Evolutionary conservation across 2,888 invertebrate genomes (phyloP), one percentile per base, ranked within the genome.

Genomic region (Andrena hattorfiana): DNA sequence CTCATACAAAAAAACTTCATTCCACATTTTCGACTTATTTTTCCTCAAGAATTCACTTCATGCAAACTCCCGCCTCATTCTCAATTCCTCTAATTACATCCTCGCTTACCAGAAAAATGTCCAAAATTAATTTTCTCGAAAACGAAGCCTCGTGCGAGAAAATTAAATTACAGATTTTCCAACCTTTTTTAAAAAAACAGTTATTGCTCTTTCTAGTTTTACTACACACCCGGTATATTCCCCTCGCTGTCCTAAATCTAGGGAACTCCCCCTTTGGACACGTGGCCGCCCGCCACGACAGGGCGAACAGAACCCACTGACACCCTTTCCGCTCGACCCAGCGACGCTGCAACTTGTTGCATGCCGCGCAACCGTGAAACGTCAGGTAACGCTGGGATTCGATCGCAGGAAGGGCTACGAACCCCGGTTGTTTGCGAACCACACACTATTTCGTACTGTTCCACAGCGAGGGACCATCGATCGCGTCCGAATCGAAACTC

Each of bases 311-410:
- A 4, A 56, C 56, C 56, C 56, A 56, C 56, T 56, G 56, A 23
- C 23, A 56, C 56, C 23, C 56, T 56, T 59, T 49, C 28, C 10
- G 6, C 60, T 60, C 62, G 30, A 64, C 56, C 28, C 20, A 10
- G 70, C 30, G 54, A 54, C 54, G 62, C 77, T 7, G 54, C 80
- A 75, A 80, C 80, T 80, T 80, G 80, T 80, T 80, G 80, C 77
- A 8, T 77, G 32, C 23, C 26, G 51, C 20, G 35, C 51, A 32
- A 32, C 49, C 77, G 76, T 67, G 48, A 70, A 70, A 51, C 51
- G 35, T 54, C 63, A 23, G 59, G 13, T 26, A 66, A 23, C 62
- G 77, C 48, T 66, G 54, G 60, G 35, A 66, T 63, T 54, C 54
- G 67, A 76, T 51, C 35, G 23, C n/a, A 23, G 1, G 20, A n/a